Conservation (phyloP, 2,888 invertebrate species). For the Ophonus ardosiacus region DNA sequence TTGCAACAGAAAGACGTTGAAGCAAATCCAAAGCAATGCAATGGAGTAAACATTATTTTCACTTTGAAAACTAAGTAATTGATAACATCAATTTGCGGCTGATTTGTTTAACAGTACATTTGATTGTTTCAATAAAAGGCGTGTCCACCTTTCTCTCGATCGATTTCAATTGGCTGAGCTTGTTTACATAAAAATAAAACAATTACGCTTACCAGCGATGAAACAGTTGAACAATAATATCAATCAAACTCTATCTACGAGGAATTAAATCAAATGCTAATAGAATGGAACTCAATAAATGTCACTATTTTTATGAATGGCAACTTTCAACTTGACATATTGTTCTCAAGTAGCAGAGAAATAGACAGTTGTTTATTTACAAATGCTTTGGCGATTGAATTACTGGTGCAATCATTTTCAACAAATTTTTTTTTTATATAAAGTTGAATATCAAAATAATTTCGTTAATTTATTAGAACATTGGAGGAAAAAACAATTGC, state of each 20-base stretch:
- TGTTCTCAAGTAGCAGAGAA: conserved; percentile 28
- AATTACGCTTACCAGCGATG: conserved; percentile 47
- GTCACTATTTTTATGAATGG: conserved; percentile 19
- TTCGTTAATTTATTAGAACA: background rate
- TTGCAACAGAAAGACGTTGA: background rate
- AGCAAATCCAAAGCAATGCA: background rate
- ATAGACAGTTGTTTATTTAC: conserved; percentile 28
- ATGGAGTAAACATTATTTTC: conserved; percentile 15
- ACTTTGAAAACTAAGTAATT: conserved; percentile 20
- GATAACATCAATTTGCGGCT: conserved; percentile 8
- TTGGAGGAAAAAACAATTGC: too few species aligned
- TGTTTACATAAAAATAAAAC: conserved; percentile 59
- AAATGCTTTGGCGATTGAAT: background rate
- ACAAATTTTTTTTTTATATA: background rate
- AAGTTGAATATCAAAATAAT: background rate
- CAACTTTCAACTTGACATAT: conserved; percentile 38
- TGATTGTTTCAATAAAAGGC: conserved; percentile 58
- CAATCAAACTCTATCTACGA: conserved; percentile 22
- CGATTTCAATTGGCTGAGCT: conserved; percentile 40
- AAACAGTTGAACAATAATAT: conserved; percentile 43
- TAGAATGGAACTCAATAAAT: conserved; percentile 38
- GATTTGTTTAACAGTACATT: conserved; percentile 48
- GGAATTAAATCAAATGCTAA: conserved; percentile 32
- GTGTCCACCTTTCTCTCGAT: conserved; percentile 53
- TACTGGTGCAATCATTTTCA: background rate